A percentile compares a stretch with the other conserved stretches of the same genome.
phyloP scores from a whole-genome alignment of 2,888 invertebrate genomes.

The Agonopterix alstromeriana region DNA sequence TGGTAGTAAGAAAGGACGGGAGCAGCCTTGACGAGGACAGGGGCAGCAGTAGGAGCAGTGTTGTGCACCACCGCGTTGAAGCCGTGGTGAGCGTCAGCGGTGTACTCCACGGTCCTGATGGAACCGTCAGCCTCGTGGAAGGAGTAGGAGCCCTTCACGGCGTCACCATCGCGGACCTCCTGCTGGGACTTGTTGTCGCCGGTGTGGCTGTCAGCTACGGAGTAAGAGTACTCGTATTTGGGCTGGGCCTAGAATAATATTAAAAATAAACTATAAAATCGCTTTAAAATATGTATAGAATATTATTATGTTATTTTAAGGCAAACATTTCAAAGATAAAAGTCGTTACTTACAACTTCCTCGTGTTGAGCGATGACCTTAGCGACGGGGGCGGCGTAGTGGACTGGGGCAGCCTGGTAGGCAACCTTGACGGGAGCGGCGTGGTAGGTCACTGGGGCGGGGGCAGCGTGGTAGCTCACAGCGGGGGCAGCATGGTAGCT shows the following conservation, averaged over 20 bases:
- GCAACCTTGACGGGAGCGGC: constrained; percentile 6
- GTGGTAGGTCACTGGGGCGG: constrained; percentile 11
- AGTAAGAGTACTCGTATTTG: constrained; percentile 58
- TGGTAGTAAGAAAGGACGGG: constrained; percentile 16
- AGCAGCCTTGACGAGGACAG: constrained; percentile 17
- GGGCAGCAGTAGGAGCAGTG: constrained; percentile 35
- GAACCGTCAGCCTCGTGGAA: constrained; percentile 70
- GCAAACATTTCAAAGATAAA: too few relatives aligned
- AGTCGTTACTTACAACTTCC: constrained; percentile 7
- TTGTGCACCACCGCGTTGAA: constrained; percentile 48
- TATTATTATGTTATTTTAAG: too few relatives aligned
- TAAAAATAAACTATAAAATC: too few relatives aligned
- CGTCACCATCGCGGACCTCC: constrained; percentile 64
- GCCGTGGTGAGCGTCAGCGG: constrained; percentile 64
- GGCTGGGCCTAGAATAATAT: constrained; percentile 29
- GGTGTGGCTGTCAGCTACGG: constrained; percentile 67
- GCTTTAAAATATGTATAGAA: too few relatives aligned
- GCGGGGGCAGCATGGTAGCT: constrained; percentile 28
- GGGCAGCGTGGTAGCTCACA: constrained; percentile 16
- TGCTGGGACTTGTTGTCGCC: constrained; percentile 71
- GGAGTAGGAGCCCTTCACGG: constrained; percentile 66
- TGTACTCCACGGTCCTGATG: constrained; percentile 64
- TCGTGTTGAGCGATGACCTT: constrained; percentile 16
- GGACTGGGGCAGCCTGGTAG: constrained; percentile 8
- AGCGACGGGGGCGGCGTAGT: neutral